Evolutionary conservation across 2,797 vertebrate species (phyloP).

Genomic region (Diplodus puntazzo): DNA sequence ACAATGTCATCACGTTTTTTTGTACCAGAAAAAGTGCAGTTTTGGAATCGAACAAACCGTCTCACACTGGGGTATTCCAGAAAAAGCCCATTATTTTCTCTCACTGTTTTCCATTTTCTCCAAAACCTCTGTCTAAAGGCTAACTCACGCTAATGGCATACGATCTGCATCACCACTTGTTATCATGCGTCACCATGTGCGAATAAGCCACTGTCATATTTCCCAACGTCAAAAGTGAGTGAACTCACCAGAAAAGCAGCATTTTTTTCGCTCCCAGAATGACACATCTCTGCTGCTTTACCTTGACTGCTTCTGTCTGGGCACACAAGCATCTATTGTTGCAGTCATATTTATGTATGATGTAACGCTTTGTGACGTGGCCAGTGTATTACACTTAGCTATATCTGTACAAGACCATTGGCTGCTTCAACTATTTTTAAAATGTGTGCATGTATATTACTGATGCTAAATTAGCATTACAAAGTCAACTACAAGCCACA

Average conservation of each 20-base stretch:
- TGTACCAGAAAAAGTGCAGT: constrained; percentile 8
- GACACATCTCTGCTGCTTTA: neutral
- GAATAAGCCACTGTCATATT: neutral
- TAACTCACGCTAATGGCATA: neutral
- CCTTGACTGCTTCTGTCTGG: neutral
- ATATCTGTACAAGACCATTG: neutral
- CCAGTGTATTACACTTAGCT: neutral
- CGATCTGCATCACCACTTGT: neutral
- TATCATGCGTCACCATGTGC: neutral
- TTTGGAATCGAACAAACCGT: constrained; percentile 23
- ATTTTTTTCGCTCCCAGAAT: neutral
- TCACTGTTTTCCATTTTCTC: neutral
- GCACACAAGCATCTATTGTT: neutral
- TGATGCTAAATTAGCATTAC: neutral
- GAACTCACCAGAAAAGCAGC: neutral
- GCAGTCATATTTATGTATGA: neutral
- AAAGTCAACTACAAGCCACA: constrained; percentile 1
- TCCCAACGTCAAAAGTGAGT: neutral
- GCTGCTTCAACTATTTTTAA: neutral
- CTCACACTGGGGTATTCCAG: neutral
- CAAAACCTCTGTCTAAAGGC: neutral
- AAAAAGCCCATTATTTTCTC: neutral
- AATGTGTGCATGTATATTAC: neutral
- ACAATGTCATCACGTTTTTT: constrained; percentile 34
- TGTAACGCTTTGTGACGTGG: rapidly evolving